Conservation (phyloP, 2,113 vertebrate genomes). For the Chaetodon auriga region DNA sequence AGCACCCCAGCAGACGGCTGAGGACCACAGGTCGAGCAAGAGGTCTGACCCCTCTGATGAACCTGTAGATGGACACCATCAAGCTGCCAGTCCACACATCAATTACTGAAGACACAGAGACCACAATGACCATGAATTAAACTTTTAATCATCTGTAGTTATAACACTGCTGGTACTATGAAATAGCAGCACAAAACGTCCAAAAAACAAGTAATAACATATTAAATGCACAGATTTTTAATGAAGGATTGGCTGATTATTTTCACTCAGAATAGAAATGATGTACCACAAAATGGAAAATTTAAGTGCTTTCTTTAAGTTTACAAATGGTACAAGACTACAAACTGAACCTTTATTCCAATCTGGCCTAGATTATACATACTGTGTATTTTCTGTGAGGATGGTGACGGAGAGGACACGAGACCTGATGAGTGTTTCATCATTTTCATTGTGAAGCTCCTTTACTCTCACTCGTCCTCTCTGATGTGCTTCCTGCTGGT, state of each 20-base stretch:
- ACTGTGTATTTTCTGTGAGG: not conserved
- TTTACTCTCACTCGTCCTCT: not conserved
- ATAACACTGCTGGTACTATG: slow-evolving; percentile 63
- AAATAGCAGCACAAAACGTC: slow-evolving; percentile 59
- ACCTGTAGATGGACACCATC: not conserved
- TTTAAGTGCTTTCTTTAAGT: slow-evolving; percentile 12
- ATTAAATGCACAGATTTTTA: slow-evolving; percentile 42
- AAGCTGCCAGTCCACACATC: not conserved
- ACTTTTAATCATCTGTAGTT: slow-evolving; percentile 63
- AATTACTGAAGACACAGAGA: slow-evolving; percentile 33
- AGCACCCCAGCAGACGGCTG: too few species aligned
- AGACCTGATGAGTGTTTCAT: not conserved
- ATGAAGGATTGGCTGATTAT: slow-evolving; percentile 6
- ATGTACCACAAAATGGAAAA: slow-evolving; percentile 32
- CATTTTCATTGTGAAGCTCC: not conserved
- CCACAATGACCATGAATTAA: slow-evolving; percentile 31
- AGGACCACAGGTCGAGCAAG: not conserved
- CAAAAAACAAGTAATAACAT: slow-evolving; percentile 49
- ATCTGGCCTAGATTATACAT: slow-evolving; percentile 12
- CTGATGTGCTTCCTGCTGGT: not conserved
- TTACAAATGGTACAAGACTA: slow-evolving; percentile 21
- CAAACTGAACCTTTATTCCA: slow-evolving; percentile 15
- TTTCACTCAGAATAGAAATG: slow-evolving; percentile 19
- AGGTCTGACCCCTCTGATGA: not conserved
- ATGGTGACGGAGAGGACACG: not conserved